Evolutionary conservation across 2,113 vertebrate genomes (phyloP).

Genomic region (Tenebrosternarchus preto): DNA sequence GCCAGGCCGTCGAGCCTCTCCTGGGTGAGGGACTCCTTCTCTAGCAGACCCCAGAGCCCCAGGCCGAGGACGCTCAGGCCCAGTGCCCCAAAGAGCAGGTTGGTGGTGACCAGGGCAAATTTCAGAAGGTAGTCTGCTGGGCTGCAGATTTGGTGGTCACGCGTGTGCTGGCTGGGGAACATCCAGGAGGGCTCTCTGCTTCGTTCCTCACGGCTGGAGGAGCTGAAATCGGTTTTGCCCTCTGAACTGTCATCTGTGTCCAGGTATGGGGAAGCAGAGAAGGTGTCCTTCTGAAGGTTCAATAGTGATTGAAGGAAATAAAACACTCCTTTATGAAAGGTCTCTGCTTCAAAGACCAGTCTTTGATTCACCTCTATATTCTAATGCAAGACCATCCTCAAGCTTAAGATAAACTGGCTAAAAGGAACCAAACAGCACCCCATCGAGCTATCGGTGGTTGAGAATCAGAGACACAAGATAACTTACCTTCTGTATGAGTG

Average conservation of each 20-base stretch:
- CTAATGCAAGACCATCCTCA: too few species aligned
- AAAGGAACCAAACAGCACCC: too few species aligned
- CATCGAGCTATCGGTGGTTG: too few species aligned
- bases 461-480: too few species aligned
- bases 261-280: constrained; percentile 28
- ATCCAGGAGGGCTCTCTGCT: not conserved
- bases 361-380: not conserved
- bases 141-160: not conserved
- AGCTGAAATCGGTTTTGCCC: constrained; percentile 29
- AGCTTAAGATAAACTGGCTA: too few species aligned
- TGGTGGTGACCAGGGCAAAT: constrained; percentile 77
- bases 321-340: not conserved
- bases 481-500: constrained; percentile 83
- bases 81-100: constrained; percentile 81
- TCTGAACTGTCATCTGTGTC: constrained; percentile 45
- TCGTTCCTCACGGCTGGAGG: not conserved
- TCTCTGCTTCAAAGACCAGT: not conserved
- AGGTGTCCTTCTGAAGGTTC: constrained; percentile 22
- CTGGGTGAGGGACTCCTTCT: constrained; percentile 76
- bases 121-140: constrained; percentile 73
- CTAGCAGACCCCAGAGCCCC: constrained; percentile 86
- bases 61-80: constrained; percentile 74
- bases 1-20: constrained; percentile 71
- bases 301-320: constrained; percentile 51
- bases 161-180: not conserved